Conservation (phyloP, 23 tunicate genomes). For the Ciona savignyi region DNA sequence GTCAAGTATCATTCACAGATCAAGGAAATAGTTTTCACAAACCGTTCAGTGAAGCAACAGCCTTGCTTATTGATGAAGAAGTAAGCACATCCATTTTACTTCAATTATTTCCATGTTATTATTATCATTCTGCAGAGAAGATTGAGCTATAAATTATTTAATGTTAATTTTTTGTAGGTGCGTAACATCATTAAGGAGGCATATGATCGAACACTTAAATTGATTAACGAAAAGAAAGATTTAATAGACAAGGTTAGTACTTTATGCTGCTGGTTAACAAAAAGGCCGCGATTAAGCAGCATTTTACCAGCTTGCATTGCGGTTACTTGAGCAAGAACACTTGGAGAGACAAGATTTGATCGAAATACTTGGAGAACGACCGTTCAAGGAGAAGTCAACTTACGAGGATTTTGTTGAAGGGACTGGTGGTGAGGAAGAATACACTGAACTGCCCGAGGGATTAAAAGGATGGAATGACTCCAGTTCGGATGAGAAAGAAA, state of each 20-base stretch:
- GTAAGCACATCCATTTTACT: constrained; percentile 19
- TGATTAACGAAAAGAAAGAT: constrained; percentile 55
- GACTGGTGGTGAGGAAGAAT: constrained; percentile 84
- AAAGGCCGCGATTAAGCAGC: too few species aligned
- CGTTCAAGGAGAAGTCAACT: constrained; percentile 84
- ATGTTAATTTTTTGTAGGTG: constrained; percentile 14
- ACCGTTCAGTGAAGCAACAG: constrained; percentile 95
- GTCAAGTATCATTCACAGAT: constrained; percentile 81
- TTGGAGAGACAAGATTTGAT: constrained; percentile 82
- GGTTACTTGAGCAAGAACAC: constrained; percentile 84
- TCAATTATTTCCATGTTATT: too few species aligned
- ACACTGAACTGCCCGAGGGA: constrained; percentile 79
- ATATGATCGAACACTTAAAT: constrained; percentile 46
- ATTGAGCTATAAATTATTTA: too few species aligned
- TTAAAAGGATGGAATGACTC: constrained; percentile 94
- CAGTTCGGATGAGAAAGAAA: too few species aligned
- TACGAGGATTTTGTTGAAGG: constrained; percentile 95
- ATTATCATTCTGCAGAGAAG: too few species aligned
- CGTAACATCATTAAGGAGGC: constrained; percentile 48
- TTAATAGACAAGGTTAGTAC: constrained; percentile 75
- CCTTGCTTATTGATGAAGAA: constrained; percentile 89
- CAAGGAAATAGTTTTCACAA: constrained; percentile 46
- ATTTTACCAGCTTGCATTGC: constrained; percentile 61
- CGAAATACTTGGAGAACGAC: constrained; percentile 82
- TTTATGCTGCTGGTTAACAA: too few species aligned